phyloP scores from a whole-genome alignment of 2,888 invertebrate species.

The Acronicta leporina region DNA sequence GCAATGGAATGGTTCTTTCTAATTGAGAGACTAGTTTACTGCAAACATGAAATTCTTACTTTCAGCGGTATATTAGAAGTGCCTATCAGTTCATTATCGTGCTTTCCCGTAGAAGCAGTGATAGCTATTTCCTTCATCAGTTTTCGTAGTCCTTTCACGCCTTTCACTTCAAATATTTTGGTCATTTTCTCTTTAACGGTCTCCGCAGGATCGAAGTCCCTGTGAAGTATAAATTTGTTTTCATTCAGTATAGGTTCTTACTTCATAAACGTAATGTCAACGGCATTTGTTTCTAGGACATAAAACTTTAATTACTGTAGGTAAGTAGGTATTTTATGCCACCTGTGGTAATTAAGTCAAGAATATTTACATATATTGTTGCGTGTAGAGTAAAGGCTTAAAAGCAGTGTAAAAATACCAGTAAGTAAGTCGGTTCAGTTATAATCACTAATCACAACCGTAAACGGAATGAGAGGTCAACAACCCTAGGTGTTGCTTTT shows the following conservation, averaged over 20 bases:
- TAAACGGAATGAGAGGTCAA: slow-evolving; percentile 34
- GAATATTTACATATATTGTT: slow-evolving; percentile 23
- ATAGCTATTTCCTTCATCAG: slow-evolving; percentile 97
- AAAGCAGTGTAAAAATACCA: slow-evolving; percentile 28
- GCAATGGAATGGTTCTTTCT: no score
- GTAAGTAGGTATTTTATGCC: slow-evolving; percentile 34
- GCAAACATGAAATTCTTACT: slow-evolving; percentile 85
- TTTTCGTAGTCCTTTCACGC: slow-evolving; percentile 94
- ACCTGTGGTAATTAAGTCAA: slow-evolving; percentile 38
- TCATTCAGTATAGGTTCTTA: slow-evolving; percentile 10
- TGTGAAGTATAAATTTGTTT: slow-evolving; percentile 61
- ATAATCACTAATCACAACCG: slow-evolving; percentile 21
- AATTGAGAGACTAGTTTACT: no score
- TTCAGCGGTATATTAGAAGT: slow-evolving; percentile 95
- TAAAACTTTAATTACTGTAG: slow-evolving; percentile 42
- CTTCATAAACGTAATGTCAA: slow-evolving; percentile 25
- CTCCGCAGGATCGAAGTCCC: slow-evolving; percentile 97
- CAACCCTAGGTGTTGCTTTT: slow-evolving; percentile 21
- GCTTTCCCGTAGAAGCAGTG: slow-evolving; percentile 98
- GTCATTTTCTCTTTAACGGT: slow-evolving; percentile 96
- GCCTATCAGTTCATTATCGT: slow-evolving; percentile 98
- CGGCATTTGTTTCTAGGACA: slow-evolving; percentile 46
- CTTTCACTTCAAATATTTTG: slow-evolving; percentile 95
- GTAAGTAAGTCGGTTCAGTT: slow-evolving; percentile 25
- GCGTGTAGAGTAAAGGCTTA: slow-evolving; percentile 36